Base-by-base conservation (phyloP, 2,797 vertebrate genomes). In the Nyctalus aviator region DNA sequence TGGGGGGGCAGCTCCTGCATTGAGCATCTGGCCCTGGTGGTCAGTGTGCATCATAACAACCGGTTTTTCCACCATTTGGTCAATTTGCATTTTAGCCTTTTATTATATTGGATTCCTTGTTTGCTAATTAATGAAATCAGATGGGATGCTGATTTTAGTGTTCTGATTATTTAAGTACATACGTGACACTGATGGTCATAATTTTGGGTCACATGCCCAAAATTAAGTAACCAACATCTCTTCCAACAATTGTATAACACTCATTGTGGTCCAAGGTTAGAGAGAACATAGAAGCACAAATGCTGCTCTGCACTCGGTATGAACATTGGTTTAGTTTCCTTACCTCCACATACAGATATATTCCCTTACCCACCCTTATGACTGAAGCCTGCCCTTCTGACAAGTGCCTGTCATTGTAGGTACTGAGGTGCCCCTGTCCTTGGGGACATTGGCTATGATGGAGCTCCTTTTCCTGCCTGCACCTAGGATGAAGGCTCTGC, bases 101-200 rank as follows among this genome's bases (percentile, higher is more conserved):
- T 41, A 41, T 41, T 41, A 41, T 41, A 41, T 41, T 41, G 37
- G 37, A 41, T 76, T 89, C 30, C 17, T 59, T 77, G 11, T 69
- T 85, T 64, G 25, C 86, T 82, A 12, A 46, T n/a, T 90, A 93
- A 84, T 76, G 59, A 95, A 86, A 66, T 83, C 30, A 55, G 64
- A 91, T 81, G 41, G 93, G 57, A 59, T 14, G 2, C 46, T 64
- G 9, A 79, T 81, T 27, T 59, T 59, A 59, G 57, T 59, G 25
- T 59, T 27, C 53, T 71, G 64, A 85, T 37, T 32, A 62, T 50
- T 68, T 84, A 86, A 46, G 20, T 84, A 44, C 17, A n/a, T 37
- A 62, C 0, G 9, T 66, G 85, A 13, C 72, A 72, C 30, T 27
- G 32, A 87, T 59, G 66, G 21, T 55, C 62, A 57, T 13, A 77